Percentiles rank a stretch among this genome's conserved stretches.
phyloP scores from a whole-genome alignment of 1,140 invertebrate species.

The Octopus sinensis region DNA sequence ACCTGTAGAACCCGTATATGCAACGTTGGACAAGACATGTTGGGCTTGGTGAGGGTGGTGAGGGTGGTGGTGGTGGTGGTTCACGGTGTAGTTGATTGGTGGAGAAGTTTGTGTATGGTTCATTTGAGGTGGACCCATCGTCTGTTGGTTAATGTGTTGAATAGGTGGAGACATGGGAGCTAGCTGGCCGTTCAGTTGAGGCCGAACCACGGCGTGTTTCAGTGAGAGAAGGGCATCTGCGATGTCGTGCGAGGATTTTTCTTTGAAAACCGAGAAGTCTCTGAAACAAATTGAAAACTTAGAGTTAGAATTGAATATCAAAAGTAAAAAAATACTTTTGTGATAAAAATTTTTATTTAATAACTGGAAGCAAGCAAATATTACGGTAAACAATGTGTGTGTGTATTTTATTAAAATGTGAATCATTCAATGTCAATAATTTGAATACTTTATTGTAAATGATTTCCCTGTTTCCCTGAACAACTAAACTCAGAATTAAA shows the following conservation, averaged over 20 bases:
- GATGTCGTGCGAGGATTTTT: slow-evolving; percentile 64
- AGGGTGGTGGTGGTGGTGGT: slow-evolving; percentile 45
- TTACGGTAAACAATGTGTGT: too few species aligned
- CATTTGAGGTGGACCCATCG: slow-evolving; percentile 25
- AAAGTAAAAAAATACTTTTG: background rate
- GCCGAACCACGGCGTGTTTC: slow-evolving; percentile 83
- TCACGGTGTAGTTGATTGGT: slow-evolving; percentile 46
- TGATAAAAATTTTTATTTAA: background rate
- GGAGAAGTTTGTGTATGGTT: slow-evolving; percentile 29
- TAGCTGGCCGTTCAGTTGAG: slow-evolving; percentile 55
- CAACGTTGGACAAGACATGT: slow-evolving; percentile 50
- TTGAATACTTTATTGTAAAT: too few species aligned
- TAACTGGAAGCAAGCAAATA: background rate
- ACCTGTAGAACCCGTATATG: slow-evolving; percentile 54
- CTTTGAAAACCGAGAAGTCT: slow-evolving; percentile 51
- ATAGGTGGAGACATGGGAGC: slow-evolving; percentile 37
- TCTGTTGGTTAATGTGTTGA: slow-evolving; percentile 26
- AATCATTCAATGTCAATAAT: too few species aligned
- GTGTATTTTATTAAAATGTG: too few species aligned
- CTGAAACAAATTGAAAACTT: slow-evolving; percentile 32
- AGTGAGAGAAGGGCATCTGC: slow-evolving; percentile 81
- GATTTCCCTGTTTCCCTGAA: too few species aligned
- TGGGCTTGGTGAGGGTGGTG: slow-evolving; percentile 36
- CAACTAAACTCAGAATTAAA: too few species aligned
- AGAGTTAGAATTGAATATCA: background rate